Conservation (phyloP, 1,140 invertebrate genomes). For the Polyergus mexicanus region DNA sequence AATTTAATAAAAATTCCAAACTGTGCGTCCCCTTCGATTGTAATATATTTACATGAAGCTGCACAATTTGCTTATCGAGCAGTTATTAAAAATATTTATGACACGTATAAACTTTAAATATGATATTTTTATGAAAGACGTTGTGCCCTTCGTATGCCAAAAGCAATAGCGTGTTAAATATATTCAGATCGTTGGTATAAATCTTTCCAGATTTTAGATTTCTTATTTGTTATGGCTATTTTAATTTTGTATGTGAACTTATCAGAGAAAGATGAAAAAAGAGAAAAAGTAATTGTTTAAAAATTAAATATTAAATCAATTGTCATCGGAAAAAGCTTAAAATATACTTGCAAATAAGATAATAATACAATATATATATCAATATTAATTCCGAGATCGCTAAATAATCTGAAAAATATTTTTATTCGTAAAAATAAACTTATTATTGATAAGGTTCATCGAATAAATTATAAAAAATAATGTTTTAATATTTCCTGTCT, state of each 20-base stretch:
- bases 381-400: neutral
- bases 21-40: neutral
- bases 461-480: neutral
- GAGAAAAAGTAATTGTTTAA: neutral
- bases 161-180: no score
- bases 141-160: neutral
- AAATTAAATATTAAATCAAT: conserved; percentile 18
- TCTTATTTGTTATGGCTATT: neutral
- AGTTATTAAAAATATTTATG: conserved; percentile 14
- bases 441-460: neutral
- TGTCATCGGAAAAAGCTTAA: neutral
- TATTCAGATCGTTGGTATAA: neutral
- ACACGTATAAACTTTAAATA: neutral
- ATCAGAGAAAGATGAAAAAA: neutral
- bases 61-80: neutral
- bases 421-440: neutral
- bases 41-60: conserved; percentile 5
- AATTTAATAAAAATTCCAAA: neutral
- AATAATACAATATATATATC: no score
- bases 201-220: neutral
- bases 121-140: conserved; percentile 15
- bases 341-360: neutral
- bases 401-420: neutral
- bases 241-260: neutral
- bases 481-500: neutral